Percentiles rank a stretch among this genome's conserved stretches.
These are phyloP conservation scores for Sinocyclocheilus anophthalmus DNA, from an alignment of 2,113 vertebrate species.

Conservation along the genomic window DNA sequence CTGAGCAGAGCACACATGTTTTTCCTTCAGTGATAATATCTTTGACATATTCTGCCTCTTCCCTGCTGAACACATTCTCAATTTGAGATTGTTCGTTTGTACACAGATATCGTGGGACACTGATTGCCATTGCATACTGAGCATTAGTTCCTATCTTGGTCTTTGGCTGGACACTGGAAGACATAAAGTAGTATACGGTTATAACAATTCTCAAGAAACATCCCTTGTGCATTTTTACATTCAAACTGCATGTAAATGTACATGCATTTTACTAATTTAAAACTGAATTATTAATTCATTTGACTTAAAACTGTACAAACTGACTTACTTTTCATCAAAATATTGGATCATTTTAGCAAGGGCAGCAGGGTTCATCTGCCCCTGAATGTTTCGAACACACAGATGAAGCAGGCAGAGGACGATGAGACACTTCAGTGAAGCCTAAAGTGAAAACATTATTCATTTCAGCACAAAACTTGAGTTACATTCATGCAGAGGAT, in stretches of 20 bases:
- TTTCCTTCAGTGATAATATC: too few relatives aligned
- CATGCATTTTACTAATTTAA: neutral
- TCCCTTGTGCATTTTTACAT: neutral
- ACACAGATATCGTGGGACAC: neutral
- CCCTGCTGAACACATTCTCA: too few relatives aligned
- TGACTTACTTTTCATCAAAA: neutral
- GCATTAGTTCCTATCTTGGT: neutral
- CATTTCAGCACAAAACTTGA: neutral
- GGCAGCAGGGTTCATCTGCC: neutral
- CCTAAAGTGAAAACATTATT: neutral
- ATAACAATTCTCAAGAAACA: neutral
- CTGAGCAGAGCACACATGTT: too few relatives aligned
- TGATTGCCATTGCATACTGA: conserved; percentile 5
- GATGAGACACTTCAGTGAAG: neutral
- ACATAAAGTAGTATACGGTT: too few relatives aligned
- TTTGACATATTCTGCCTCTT: too few relatives aligned
- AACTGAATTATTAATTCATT: neutral
- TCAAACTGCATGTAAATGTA: neutral
- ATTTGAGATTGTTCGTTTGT: too few relatives aligned
- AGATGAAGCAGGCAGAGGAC: neutral
- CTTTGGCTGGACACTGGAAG: too few relatives aligned
- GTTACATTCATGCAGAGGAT: neutral
- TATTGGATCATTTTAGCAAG: neutral
- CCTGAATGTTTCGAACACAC: neutral
- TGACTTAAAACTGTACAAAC: neutral